A percentile compares a stretch with the other conserved stretches of the same genome.
These are phyloP conservation scores for Pseudochirops corinnae DNA, from an alignment of 2,797 vertebrate genomes.

Conservation along the genomic window DNA sequence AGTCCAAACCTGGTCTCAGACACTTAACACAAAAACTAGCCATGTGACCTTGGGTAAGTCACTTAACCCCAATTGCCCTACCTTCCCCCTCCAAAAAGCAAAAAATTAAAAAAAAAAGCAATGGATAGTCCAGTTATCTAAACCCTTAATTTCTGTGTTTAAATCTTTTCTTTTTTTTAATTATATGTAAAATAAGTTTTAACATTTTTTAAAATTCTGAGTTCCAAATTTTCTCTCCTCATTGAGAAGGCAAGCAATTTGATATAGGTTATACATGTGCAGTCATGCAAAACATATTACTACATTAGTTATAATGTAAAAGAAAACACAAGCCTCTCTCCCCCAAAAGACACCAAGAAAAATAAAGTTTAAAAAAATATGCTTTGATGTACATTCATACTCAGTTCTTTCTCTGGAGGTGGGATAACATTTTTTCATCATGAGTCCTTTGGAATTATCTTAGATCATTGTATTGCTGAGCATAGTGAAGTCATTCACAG, in stretches of 20 bases:
- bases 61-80: too few species aligned
- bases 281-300: neutral
- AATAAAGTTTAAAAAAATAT: neutral
- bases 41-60: too few species aligned
- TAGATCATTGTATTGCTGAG: neutral
- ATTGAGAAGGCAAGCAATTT: neutral
- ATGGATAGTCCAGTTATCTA: neutral
- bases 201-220: neutral
- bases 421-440: neutral
- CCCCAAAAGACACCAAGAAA: neutral
- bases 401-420: neutral
- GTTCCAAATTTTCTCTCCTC: neutral
- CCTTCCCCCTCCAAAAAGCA: too few species aligned
- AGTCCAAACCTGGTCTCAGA: too few species aligned
- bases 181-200: neutral
- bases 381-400: neutral
- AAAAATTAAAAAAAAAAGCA: too few species aligned
- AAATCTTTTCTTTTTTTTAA: neutral
- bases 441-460: neutral
- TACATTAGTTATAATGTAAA: neutral
- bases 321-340: neutral
- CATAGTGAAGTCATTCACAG: neutral
- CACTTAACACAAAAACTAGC: too few species aligned
- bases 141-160: neutral
- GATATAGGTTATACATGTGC: neutral